Conservation (phyloP, 2,888 invertebrate species). For the Thereva nobilitata region DNA sequence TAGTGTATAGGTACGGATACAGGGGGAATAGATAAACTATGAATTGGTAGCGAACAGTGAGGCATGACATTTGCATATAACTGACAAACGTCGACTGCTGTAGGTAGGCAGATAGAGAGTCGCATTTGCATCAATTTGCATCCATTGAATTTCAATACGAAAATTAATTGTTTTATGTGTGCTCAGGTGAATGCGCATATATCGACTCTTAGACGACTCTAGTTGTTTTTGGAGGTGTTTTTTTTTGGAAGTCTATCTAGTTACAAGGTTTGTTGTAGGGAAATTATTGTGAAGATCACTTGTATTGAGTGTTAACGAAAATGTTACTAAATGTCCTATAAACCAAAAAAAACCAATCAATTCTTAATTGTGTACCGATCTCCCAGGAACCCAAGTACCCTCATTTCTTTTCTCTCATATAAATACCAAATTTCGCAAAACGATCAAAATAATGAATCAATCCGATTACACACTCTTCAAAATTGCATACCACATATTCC, state of each 20-base stretch:
- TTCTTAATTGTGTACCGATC: no score
- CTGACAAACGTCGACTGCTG: slow-evolving; percentile 18
- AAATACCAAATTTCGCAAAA: no score
- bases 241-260: not conserved
- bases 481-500: slow-evolving; percentile 8
- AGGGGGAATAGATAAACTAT: slow-evolving; percentile 23
- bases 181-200: slow-evolving; percentile 22
- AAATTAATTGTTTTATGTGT: slow-evolving; percentile 31
- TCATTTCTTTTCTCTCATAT: no score
- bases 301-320: no score
- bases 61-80: slow-evolving; percentile 29
- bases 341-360: no score
- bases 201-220: slow-evolving; percentile 9
- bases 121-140: slow-evolving; percentile 37
- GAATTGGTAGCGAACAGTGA: slow-evolving; percentile 8
- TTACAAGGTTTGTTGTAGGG: no score
- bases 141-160: slow-evolving; percentile 37
- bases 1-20: not conserved
- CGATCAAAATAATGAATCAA: no score
- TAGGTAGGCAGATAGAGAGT: slow-evolving; percentile 28
- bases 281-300: no score
- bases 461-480: not conserved
- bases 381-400: no score
- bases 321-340: no score
- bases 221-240: slow-evolving; percentile 5